A percentile compares a stretch with the other conserved stretches of the same genome.
phyloP scores from a whole-genome alignment of 2,888 invertebrate genomes.

The Dyspetes luteomarginatus region DNA sequence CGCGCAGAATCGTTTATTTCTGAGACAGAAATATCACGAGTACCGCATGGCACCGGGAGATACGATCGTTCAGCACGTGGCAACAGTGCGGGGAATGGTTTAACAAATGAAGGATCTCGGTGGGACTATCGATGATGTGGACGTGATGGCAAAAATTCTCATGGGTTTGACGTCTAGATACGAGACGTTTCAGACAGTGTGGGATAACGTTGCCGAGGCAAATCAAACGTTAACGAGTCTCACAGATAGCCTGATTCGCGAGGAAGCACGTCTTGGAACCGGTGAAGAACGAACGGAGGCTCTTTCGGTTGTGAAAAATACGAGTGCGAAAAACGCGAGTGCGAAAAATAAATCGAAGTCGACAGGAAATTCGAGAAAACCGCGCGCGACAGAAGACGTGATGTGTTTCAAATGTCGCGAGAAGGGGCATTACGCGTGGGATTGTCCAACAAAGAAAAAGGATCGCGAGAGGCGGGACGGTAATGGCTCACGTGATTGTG shows the following conservation, averaged over 20 bases:
- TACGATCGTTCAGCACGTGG: background rate
- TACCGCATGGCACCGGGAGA: background rate
- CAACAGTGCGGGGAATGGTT: background rate
- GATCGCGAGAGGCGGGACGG: background rate
- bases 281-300: background rate
- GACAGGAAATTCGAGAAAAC: slow-evolving; percentile 2
- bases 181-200: background rate
- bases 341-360: background rate
- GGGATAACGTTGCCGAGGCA: slow-evolving; percentile 1
- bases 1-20: background rate
- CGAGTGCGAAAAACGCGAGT: background rate
- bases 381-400: background rate
- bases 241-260: background rate
- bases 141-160: background rate
- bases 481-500: background rate
- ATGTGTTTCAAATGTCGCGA: slow-evolving; percentile 19
- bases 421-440: slow-evolving; percentile 30
- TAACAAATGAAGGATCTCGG: background rate
- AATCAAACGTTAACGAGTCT: slow-evolving; percentile 7
- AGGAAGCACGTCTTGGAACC: background rate
- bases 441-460: slow-evolving; percentile 9
- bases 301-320: background rate
- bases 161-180: background rate
- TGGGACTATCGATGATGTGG: background rate
- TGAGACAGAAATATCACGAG: background rate